Evolutionary conservation across 2,888 invertebrate genomes (phyloP), one percentile per base, ranked within the genome.

Genomic region (Apamea crenata): DNA sequence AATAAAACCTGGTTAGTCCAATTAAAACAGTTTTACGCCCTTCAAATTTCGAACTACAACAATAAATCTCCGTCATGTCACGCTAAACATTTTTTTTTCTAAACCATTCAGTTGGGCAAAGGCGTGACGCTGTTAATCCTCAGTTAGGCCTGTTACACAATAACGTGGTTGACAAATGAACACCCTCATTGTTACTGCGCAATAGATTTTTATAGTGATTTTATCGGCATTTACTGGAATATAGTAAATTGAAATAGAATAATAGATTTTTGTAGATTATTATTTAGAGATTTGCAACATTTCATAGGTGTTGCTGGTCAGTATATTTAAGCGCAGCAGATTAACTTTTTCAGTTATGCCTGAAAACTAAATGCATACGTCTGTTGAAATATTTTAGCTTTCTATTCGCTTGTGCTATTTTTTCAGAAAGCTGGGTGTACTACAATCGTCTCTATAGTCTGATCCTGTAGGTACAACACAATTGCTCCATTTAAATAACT

Each of bases 71-170:
- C 68, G 10, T n/a, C 63, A 12, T 63, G 79, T 68, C 70, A 59
- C 67, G 68, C 78, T 71, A 80, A 76, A 71, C 61, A 76, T 87
- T 87, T 85, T 87, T 82, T 86, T 87, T 78, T 83, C 76, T 76
- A 75, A 18, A 63, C 72, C 68, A 63, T 85, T 87, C 84, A 81
- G 80, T 82, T 78, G 78, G 85, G 92, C 92, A 90, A 90, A 93
- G 93, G 95, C 95, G 93, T 94, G 93, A 94, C 94, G 87, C 88
- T 91, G 92, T 94, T 95, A 95, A 96, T 96, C 95, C 96, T 89
- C 91, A 92, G 94, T 95, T 94, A 95, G 94, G 94, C 94, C 93
- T 25, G 83, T 78, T 87, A 73, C 85, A 89, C 86, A 89, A 87
- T 83, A 71, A 40, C 79, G 67, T n/a, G 82, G 79, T 88, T 89